A percentile compares a stretch with the other conserved stretches of the same genome.
These are phyloP conservation scores for Tadarida brasiliensis DNA, from an alignment of 2,797 vertebrate genomes.

Conservation along the genomic window DNA sequence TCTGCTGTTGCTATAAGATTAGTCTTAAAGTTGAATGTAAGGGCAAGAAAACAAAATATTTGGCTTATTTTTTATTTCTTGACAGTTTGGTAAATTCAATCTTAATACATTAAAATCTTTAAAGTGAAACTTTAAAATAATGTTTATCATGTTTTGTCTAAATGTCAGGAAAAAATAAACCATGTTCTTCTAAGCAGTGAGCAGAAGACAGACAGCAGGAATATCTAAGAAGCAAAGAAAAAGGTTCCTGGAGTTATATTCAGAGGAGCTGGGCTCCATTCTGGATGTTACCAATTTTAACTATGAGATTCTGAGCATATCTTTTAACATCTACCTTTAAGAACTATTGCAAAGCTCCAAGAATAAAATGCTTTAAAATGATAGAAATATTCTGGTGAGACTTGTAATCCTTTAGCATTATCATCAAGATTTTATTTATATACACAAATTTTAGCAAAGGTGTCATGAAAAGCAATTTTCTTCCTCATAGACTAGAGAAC, in stretches of 20 bases:
- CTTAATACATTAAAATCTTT: slow-evolving; percentile 33
- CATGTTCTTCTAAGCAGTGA: not conserved
- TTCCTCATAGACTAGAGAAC: not conserved
- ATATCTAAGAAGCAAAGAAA: not conserved
- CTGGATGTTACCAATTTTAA: not conserved
- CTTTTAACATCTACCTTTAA: slow-evolving; percentile 19
- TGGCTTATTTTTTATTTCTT: slow-evolving; percentile 42
- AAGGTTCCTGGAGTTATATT: not conserved
- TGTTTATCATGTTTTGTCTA: not conserved
- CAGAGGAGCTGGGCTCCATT: not conserved
- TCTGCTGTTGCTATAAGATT: not conserved
- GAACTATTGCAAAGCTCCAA: not conserved
- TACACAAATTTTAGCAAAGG: not conserved
- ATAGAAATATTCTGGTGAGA: slow-evolving; percentile 12
- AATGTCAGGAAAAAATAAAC: not conserved
- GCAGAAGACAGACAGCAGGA: not conserved
- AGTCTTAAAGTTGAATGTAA: not conserved
- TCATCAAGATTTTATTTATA: slow-evolving; percentile 27
- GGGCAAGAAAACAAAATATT: not conserved
- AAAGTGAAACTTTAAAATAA: slow-evolving; percentile 31
- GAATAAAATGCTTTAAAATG: slow-evolving; percentile 42
- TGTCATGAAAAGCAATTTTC: slow-evolving; percentile 1
- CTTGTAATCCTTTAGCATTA: not conserved
- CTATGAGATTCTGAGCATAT: not conserved
- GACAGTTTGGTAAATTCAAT: not conserved